Conservation (phyloP, 2,113 vertebrate species). For the Thermophis baileyi region DNA sequence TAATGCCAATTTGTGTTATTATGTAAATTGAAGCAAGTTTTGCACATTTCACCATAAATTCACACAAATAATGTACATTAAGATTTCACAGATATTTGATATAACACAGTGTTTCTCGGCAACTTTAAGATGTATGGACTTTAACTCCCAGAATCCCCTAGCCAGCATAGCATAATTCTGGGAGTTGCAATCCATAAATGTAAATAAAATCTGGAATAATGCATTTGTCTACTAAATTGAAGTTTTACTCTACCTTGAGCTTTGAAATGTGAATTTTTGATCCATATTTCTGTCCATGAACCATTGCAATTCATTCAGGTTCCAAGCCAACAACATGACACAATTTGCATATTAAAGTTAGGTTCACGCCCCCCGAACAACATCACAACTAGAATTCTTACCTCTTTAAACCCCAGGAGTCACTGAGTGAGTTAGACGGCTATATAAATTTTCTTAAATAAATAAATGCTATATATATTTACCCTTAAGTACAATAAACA, state of each 20-base stretch:
- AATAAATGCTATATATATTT: not conserved
- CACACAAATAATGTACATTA: too few relatives aligned
- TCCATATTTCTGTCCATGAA: not conserved
- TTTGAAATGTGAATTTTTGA: not conserved
- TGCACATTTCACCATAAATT: too few relatives aligned
- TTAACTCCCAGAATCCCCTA: too few relatives aligned
- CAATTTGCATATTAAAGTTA: not conserved
- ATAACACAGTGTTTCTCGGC: too few relatives aligned
- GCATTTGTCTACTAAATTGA: not conserved
- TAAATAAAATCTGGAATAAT: too few relatives aligned
- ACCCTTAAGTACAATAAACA: not conserved
- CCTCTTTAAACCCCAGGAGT: not conserved
- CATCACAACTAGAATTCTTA: not conserved
- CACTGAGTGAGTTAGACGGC: not conserved
- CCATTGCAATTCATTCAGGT: not conserved
- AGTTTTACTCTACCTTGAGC: not conserved
- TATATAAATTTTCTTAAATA: not conserved
- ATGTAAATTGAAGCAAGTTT: too few relatives aligned
- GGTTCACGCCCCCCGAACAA: not conserved
- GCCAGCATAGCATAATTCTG: too few relatives aligned
- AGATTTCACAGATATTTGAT: too few relatives aligned
- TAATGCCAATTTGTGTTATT: too few relatives aligned
- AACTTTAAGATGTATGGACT: too few relatives aligned
- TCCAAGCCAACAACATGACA: not conserved
- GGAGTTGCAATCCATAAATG: too few relatives aligned